Conservation (phyloP, 1,140 invertebrate species). For the Chironomus striatipennis region DNA sequence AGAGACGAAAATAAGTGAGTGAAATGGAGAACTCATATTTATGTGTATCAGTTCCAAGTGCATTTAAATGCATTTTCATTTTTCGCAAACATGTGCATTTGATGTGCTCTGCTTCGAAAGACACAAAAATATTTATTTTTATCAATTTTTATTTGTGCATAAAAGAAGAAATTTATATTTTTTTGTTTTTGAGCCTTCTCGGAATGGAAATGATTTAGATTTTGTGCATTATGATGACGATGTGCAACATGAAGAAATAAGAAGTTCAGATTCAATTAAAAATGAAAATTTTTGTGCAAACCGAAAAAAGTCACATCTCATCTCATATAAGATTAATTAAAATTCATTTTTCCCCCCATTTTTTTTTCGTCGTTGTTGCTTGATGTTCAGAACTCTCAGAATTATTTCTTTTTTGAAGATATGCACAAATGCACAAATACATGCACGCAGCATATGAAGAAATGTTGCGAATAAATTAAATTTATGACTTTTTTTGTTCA, state of each 20-base stretch:
- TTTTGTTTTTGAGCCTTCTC: neutral
- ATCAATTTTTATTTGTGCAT: neutral
- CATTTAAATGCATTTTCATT: neutral
- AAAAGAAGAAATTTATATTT: neutral
- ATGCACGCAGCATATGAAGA: neutral
- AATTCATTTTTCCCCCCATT: too few relatives aligned
- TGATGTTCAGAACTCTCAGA: too few relatives aligned
- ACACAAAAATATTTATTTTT: neutral
- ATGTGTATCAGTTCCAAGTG: neutral
- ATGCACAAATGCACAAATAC: neutral
- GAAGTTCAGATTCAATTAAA: conserved; percentile 20
- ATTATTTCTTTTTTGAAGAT: neutral
- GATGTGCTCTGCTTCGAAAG: too few relatives aligned
- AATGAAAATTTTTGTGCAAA: neutral
- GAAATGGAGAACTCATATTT: neutral
- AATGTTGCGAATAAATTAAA: neutral
- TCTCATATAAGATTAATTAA: conserved; percentile 21
- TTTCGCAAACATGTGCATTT: neutral
- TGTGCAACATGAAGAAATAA: neutral
- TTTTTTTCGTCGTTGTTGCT: too few relatives aligned
- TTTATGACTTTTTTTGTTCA: neutral
- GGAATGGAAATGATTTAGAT: conserved; percentile 21
- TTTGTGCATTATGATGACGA: neutral
- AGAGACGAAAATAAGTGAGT: too few relatives aligned
- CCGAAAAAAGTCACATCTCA: conserved; percentile 18